Percentiles rank a stretch among this genome's conserved stretches.
These are phyloP conservation scores for Verasper variegatus DNA, from an alignment of 2,113 vertebrate genomes.

Conservation along the genomic window DNA sequence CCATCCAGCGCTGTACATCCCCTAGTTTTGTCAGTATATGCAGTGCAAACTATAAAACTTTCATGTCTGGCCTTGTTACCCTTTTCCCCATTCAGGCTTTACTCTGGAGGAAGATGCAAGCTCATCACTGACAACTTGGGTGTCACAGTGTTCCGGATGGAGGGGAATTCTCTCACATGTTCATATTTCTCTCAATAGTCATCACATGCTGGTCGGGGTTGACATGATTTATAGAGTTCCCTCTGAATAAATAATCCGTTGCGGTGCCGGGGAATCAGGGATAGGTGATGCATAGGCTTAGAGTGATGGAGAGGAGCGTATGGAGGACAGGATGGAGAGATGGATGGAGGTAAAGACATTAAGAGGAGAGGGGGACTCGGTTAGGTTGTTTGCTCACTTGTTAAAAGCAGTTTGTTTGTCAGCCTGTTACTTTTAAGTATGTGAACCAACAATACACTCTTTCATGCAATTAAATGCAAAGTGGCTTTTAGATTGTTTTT, in stretches of 20 bases:
- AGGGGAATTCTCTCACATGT: constrained; percentile 11
- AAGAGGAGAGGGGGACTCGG: constrained; percentile 6
- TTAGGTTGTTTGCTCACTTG: constrained; percentile 25
- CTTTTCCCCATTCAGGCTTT: constrained; percentile 27
- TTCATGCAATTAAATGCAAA: neutral
- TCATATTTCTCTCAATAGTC: constrained; percentile 32
- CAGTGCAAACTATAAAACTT: constrained; percentile 39
- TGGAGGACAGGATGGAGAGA: constrained; percentile 33
- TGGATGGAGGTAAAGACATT: constrained; percentile 37
- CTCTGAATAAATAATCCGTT: constrained; percentile 75
- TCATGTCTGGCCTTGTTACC: constrained; percentile 25
- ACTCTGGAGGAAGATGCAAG: constrained; percentile 5
- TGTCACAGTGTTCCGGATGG: constrained; percentile 31
- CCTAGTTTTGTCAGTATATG: constrained; percentile 16
- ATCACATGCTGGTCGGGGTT: constrained; percentile 46
- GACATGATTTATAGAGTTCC: constrained; percentile 75
- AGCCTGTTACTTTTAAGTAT: neutral
- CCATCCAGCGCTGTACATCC: neutral
- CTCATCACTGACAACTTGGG: neutral
- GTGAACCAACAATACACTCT: neutral
- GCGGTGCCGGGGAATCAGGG: constrained; percentile 34
- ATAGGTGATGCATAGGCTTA: constrained; percentile 46
- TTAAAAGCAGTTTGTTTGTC: constrained; percentile 14
- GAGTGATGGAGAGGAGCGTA: constrained; percentile 50
- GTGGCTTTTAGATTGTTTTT: constrained; percentile 9